Evolutionary conservation across 2,113 vertebrate species (phyloP), one percentile per base, ranked within the genome.

Genomic region (Anthoscopus minutus): DNA sequence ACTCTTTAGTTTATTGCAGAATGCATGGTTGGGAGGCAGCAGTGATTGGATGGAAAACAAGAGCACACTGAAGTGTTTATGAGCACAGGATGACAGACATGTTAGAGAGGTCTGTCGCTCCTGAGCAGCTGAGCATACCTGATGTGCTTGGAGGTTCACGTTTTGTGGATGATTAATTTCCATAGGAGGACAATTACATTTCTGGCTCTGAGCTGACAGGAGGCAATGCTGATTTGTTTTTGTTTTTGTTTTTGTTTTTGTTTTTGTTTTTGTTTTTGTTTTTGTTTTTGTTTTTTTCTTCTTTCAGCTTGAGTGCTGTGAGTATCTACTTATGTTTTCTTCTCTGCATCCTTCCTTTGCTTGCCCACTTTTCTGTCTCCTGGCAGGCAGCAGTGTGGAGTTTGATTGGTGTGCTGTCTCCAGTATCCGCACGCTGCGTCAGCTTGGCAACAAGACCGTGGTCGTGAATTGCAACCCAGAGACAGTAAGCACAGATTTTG

Each of bases 321-420:
- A 66, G 70, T 0, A 4, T 57, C 74, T 88, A 30, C 76, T 58
- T 79, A 20, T 64, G 37, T 87, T 83, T 92, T 64, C 60, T 76
- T 77, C 50, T 83, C 56, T 83, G 77, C 64, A 88, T 78, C 58
- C 37, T 74, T 81, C 71, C 48, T 74, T 70, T 31, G 27, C 53
- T 77, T 58, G 40, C 44, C 33, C 67, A 7, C 56, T 78, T 81
- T 45, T 78, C 58, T 30, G 62, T 81, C 76, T 95, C 86, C 88
- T 96, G 72, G 64, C 96, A 99, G 99, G 99, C 78, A 99, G 99
- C 98, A 99, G 99, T 0, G 99, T 99, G 91, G 99, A 99, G 96
- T 99, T 99, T 94, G 99, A 99, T 93, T 99, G 99, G 99, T 99
- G 99, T 78, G 99, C 99, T 4, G 99, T 99, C 95, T 99, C 99